A percentile compares a stretch with the other conserved stretches of the same genome.
phyloP scores from a whole-genome alignment of 2,888 invertebrate species.

The Eurytoma adleriae region DNA sequence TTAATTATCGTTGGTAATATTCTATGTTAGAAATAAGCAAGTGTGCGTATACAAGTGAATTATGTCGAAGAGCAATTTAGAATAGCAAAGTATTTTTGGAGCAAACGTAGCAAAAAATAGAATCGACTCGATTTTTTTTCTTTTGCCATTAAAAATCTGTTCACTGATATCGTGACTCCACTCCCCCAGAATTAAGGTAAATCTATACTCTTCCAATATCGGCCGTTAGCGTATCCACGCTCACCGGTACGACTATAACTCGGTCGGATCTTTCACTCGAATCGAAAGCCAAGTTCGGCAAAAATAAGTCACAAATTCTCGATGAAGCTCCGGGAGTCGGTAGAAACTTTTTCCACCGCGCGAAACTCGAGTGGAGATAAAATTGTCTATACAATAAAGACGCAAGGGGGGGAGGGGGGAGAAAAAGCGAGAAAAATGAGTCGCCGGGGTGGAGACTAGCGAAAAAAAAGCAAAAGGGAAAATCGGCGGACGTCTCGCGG shows the following conservation, averaged over 20 bases:
- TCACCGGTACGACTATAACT: background rate
- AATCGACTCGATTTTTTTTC: no score
- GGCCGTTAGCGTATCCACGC: no score
- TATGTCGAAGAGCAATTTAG: no score
- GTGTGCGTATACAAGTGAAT: no score
- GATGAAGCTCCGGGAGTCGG: background rate
- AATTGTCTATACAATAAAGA: background rate
- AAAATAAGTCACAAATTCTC: constrained; percentile 22
- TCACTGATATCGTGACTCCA: constrained; percentile 18
- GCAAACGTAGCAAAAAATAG: no score
- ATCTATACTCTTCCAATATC: background rate
- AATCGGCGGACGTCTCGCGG: background rate
- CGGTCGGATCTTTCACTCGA: background rate
- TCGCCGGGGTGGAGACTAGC: background rate
- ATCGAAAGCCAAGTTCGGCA: background rate
- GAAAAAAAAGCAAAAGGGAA: background rate
- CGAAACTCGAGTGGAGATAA: background rate
- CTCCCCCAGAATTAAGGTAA: background rate
- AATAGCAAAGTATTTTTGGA: no score
- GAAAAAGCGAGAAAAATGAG: constrained; percentile 1
- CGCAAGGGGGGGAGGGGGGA: background rate
- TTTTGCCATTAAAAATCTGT: constrained; percentile 32
- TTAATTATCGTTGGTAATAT: no score
- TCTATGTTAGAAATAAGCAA: no score
- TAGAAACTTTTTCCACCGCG: background rate